Evolutionary conservation across 2,113 vertebrate genomes (phyloP).

Genomic region (Antennarius striatus): DNA sequence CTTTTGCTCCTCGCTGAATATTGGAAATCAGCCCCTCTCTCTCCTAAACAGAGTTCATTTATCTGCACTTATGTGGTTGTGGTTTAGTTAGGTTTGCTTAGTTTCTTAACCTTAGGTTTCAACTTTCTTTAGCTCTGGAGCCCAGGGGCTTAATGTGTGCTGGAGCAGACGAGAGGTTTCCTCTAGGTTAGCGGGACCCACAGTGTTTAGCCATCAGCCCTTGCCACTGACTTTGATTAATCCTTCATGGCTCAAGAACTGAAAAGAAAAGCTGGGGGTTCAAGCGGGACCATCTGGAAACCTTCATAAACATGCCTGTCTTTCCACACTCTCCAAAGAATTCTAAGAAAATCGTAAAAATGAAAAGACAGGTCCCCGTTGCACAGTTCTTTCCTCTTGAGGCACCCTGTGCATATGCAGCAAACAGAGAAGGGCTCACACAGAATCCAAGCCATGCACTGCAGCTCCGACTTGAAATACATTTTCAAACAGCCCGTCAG

Average conservation of each 20-base stretch:
- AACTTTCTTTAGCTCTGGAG: constrained; percentile 51
- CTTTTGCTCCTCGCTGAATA: constrained; percentile 30
- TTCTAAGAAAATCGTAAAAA: constrained; percentile 84
- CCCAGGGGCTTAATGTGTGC: constrained; percentile 62
- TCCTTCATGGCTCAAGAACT: constrained; percentile 78
- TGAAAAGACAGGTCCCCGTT: constrained; percentile 78
- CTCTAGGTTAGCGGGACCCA: constrained; percentile 59
- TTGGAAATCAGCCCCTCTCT: constrained; percentile 40
- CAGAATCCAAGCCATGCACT: constrained; percentile 41
- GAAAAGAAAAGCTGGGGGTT: constrained; percentile 76
- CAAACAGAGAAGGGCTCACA: constrained; percentile 48
- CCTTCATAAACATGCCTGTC: constrained; percentile 84
- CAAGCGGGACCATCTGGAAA: constrained; percentile 82
- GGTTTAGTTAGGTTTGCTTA: constrained; percentile 49
- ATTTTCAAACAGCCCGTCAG: constrained; percentile 48
- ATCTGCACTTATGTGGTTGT: constrained; percentile 34
- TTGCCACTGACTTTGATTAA: constrained; percentile 80
- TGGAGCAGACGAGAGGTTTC: constrained; percentile 56
- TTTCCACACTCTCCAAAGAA: constrained; percentile 81
- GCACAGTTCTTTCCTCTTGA: constrained; percentile 67
- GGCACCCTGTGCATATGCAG: constrained; percentile 64
- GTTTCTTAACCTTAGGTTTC: constrained; percentile 63
- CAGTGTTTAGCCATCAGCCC: constrained; percentile 73
- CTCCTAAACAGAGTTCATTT: constrained; percentile 47
- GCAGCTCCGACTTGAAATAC: constrained; percentile 59